A percentile compares a stretch with the other conserved stretches of the same genome.
Evolutionary conservation across 1,140 invertebrate species (phyloP).

Genomic region (Cylas formicarius): DNA sequence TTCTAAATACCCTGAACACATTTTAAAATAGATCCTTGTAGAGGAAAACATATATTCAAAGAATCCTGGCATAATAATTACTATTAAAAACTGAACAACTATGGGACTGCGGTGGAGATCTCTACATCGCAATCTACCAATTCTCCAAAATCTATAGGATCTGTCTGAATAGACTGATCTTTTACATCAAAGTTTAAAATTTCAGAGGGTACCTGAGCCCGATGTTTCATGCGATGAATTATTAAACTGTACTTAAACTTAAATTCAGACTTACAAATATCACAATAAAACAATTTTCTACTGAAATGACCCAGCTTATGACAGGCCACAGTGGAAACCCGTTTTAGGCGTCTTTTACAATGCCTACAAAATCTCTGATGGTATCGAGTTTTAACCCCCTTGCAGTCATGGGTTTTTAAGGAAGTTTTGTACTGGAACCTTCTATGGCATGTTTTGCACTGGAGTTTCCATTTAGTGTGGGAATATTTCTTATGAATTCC

Average conservation of each 20-base stretch:
- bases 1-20: too few relatives aligned
- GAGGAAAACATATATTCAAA: too few relatives aligned
- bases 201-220: too few relatives aligned
- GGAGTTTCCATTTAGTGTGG: constrained; percentile 5
- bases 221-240: constrained; percentile 5
- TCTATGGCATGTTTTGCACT: constrained; percentile 11
- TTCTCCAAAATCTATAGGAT: too few relatives aligned
- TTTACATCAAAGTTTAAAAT: too few relatives aligned
- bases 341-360: constrained; percentile 6
- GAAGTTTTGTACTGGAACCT: constrained; percentile 6
- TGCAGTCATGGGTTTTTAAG: constrained; percentile 7
- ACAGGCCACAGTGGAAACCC: background rate
- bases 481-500: constrained; percentile 10
- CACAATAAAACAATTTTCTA: constrained; percentile 3
- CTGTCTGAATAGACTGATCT: too few relatives aligned
- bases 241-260: constrained; percentile 6
- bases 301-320: constrained; percentile 4
- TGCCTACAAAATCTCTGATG: constrained; percentile 5
- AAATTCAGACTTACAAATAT: background rate
- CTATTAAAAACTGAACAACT: too few relatives aligned
- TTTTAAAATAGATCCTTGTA: too few relatives aligned
- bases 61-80: too few relatives aligned
- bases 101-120: too few relatives aligned
- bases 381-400: background rate
- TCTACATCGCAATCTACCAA: too few relatives aligned